These are phyloP conservation scores for Ibidorhyncha struthersii DNA, from an alignment of 2,113 vertebrate genomes.

Conservation along the genomic window DNA sequence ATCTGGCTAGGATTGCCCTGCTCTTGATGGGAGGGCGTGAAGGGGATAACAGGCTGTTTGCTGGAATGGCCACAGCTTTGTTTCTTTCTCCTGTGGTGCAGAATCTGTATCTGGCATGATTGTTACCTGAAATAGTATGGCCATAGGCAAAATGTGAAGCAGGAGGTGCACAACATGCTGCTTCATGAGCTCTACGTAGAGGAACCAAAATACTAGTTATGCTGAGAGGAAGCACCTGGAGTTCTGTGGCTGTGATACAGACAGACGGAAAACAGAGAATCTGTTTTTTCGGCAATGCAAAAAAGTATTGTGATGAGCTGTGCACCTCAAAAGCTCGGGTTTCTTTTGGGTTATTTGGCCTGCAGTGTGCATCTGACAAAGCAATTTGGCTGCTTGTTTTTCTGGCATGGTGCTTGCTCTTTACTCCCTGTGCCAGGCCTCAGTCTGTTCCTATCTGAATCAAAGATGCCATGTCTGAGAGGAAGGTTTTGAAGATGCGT, in stretches of 20 bases:
- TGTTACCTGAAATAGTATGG: background rate
- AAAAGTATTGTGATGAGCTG: background rate
- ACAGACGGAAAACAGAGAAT: background rate
- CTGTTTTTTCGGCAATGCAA: background rate
- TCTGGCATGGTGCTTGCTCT: background rate
- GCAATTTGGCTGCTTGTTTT: background rate
- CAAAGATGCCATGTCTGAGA: background rate
- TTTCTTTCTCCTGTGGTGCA: background rate
- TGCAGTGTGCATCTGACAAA: background rate
- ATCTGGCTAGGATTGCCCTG: background rate
- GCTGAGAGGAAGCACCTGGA: background rate
- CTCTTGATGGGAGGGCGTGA: background rate
- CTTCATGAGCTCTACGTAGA: background rate
- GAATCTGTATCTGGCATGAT: background rate
- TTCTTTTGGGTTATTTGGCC: background rate
- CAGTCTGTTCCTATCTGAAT: background rate
- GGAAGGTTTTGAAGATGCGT: background rate
- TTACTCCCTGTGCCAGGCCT: background rate
- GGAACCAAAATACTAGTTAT: background rate
- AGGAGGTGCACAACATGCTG: background rate
- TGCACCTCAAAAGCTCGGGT: background rate
- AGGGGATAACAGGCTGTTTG: background rate
- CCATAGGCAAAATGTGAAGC: background rate
- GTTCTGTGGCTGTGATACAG: background rate
- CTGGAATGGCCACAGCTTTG: background rate